Conservation (phyloP, 2,797 vertebrate species). For the Falco peregrinus region DNA sequence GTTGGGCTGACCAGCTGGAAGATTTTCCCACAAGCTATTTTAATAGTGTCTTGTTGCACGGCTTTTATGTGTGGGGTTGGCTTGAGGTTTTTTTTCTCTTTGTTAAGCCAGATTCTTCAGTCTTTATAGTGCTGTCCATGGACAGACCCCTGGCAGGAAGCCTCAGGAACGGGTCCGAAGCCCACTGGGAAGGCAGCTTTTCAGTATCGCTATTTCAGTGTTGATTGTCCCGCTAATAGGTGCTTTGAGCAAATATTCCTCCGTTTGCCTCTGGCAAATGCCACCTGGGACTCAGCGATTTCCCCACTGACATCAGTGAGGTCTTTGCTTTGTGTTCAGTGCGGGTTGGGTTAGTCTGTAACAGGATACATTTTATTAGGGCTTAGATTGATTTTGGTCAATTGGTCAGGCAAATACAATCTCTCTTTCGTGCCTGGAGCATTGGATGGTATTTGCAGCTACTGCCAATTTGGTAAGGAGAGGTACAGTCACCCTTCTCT, state of each 20-base stretch:
- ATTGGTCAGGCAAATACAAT: rapidly evolving
- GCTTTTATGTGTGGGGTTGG: not conserved
- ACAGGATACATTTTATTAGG: not conserved
- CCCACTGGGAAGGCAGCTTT: not conserved
- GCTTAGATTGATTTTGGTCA: not conserved
- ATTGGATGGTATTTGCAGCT: not conserved
- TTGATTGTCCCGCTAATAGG: not conserved
- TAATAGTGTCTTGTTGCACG: conserved; percentile 18
- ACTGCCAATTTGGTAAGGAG: not conserved
- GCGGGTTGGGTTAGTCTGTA: not conserved
- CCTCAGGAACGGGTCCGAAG: not conserved
- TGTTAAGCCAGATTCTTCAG: not conserved
- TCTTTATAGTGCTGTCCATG: not conserved
- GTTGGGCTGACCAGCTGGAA: conserved; percentile 51
- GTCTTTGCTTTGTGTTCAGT: not conserved
- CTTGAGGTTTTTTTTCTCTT: not conserved
- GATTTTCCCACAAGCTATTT: conserved; percentile 31
- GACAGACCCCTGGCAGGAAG: not conserved
- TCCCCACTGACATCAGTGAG: not conserved
- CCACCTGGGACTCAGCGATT: not conserved
- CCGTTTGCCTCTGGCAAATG: not conserved
- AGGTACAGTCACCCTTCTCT: not conserved
- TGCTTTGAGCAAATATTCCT: not conserved
- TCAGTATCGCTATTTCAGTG: not conserved
- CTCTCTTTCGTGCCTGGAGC: not conserved